phyloP scores from a whole-genome alignment of 2,888 invertebrate species.

The Melanargia galathea region DNA sequence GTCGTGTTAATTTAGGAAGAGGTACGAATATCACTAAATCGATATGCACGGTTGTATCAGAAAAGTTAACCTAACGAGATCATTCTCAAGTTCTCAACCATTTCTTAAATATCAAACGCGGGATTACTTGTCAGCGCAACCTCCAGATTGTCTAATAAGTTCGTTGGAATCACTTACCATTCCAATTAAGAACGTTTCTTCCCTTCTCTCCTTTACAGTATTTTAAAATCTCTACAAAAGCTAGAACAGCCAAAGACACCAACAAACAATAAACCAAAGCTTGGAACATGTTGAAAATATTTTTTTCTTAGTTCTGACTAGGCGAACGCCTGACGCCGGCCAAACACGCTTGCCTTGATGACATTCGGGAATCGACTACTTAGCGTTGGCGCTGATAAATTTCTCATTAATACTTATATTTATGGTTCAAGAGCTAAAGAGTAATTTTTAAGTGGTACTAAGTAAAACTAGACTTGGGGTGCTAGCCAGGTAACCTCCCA shows the following conservation, averaged over 20 bases:
- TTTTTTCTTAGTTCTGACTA: neutral
- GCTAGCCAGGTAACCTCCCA: too few species aligned
- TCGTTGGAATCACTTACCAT: constrained; percentile 44
- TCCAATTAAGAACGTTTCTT: constrained; percentile 44
- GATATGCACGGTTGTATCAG: too few species aligned
- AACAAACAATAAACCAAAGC: constrained; percentile 53
- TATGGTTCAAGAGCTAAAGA: neutral
- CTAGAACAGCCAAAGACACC: constrained; percentile 51
- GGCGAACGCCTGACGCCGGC: neutral
- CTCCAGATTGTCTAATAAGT: neutral
- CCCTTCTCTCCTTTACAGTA: constrained; percentile 46
- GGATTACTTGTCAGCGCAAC: too few species aligned
- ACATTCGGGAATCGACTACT: constrained; percentile 7
- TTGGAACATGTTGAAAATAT: constrained; percentile 49
- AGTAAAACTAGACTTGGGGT: too few species aligned
- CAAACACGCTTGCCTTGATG: constrained; percentile 15
- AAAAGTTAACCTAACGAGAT: too few species aligned
- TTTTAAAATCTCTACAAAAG: constrained; percentile 53
- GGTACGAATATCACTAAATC: too few species aligned
- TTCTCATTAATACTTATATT: too few species aligned
- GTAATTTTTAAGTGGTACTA: neutral
- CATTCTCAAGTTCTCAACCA: too few species aligned
- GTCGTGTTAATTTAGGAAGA: too few species aligned
- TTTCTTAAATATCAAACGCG: too few species aligned
- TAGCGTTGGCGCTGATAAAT: too few species aligned